Conservation (phyloP, 2,888 invertebrate genomes). For the Amphimallon solstitiale region DNA sequence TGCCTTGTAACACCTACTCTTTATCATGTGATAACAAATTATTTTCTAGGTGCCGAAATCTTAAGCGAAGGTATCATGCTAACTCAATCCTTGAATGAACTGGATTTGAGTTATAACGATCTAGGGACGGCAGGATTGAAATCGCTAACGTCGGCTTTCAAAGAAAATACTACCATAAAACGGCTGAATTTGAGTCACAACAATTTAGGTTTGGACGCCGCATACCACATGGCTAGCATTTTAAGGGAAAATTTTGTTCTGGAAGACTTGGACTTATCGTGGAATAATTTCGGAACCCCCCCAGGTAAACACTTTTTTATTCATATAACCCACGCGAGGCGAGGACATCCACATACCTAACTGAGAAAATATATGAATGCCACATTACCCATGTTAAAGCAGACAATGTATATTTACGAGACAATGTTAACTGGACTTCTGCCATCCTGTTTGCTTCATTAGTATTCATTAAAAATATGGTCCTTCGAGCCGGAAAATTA, state of each 20-base stretch:
- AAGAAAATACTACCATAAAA: conserved; percentile 55
- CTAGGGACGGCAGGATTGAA: conserved; percentile 62
- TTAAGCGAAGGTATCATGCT: conserved; percentile 57
- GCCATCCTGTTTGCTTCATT: too few species aligned
- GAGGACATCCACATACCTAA: too few species aligned
- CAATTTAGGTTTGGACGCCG: conserved; percentile 62
- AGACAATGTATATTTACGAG: too few species aligned
- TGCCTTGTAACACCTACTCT: too few species aligned
- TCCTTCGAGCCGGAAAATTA: too few species aligned
- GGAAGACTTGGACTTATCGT: conserved; percentile 65
- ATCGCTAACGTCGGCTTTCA: conserved; percentile 56
- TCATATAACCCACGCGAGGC: too few species aligned
- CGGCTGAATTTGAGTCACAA: conserved; percentile 66
- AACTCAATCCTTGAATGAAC: conserved; percentile 54
- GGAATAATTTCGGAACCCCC: conserved; percentile 65
- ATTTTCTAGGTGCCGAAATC: conserved; percentile 56
- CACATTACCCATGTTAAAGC: too few species aligned
- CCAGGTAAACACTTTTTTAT: too few species aligned
- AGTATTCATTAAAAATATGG: too few species aligned
- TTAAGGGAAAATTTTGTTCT: conserved; percentile 61
- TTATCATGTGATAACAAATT: neutral
- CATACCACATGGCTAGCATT: conserved; percentile 58
- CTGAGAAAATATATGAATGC: too few species aligned
- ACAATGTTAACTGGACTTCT: too few species aligned
- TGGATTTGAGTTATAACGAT: conserved; percentile 63